These are phyloP conservation scores for Cheilosia vernalis DNA, from an alignment of 2,888 invertebrate species.

Conservation along the genomic window DNA sequence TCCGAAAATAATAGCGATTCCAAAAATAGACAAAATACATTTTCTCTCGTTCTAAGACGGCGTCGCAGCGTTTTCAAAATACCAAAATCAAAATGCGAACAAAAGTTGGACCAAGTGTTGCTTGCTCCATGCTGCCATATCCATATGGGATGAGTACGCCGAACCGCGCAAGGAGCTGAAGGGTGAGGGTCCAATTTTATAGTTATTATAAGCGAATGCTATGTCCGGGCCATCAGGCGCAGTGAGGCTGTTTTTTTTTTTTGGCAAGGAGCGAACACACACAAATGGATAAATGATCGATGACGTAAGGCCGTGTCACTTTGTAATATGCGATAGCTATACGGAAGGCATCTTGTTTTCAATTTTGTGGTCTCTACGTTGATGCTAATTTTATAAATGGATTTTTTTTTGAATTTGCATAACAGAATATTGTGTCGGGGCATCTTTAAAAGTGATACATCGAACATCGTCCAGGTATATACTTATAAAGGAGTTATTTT, in stretches of 20 bases:
- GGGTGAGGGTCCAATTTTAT: constrained; percentile 47
- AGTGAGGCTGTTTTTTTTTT: constrained; percentile 21
- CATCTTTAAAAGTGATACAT: constrained; percentile 18
- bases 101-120: constrained; percentile 49
- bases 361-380: constrained; percentile 29
- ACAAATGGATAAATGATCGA: constrained; percentile 59
- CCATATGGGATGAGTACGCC: not conserved
- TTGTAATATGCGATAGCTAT: constrained; percentile 10
- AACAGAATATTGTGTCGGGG: constrained; percentile 43
- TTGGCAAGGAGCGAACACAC: constrained; percentile 59
- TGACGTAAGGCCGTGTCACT: constrained; percentile 47
- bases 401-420: constrained; percentile 35
- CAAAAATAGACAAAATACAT: constrained; percentile 73
- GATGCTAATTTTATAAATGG: constrained; percentile 56
- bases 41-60: constrained; percentile 45
- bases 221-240: constrained; percentile 61
- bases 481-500: no score
- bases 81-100: constrained; percentile 35
- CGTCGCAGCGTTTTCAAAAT: constrained; percentile 32
- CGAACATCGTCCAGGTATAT: constrained; percentile 30
- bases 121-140: constrained; percentile 44
- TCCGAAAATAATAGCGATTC: constrained; percentile 73
- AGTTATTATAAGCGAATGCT: constrained; percentile 53
- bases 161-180: constrained; percentile 31
- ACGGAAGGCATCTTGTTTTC: constrained; percentile 16